Conservation (phyloP, 2,888 invertebrate species). For the Horisme vitalbata region DNA sequence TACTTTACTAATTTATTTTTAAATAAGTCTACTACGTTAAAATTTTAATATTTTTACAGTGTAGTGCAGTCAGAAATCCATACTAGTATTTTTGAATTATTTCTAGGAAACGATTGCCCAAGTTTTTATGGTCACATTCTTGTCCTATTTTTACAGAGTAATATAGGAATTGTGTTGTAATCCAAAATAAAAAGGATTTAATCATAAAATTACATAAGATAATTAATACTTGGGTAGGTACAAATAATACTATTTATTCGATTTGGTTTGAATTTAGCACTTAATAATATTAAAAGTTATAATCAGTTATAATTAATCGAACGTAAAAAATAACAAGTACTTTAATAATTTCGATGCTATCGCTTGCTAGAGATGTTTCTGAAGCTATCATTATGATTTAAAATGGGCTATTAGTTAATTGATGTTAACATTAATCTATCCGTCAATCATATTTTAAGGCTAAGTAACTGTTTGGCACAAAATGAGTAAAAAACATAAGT, state of each 20-base stretch:
- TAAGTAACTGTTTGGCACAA: constrained; percentile 13
- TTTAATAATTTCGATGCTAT: background rate
- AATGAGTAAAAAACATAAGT: background rate
- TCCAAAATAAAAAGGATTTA: no score
- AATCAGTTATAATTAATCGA: no score
- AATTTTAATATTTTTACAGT: no score
- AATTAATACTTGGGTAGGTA: no score
- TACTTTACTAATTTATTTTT: no score
- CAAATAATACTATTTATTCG: no score
- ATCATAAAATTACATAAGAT: no score
- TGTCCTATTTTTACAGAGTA: constrained; percentile 11
- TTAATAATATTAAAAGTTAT: no score
- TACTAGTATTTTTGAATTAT: constrained; percentile 13
- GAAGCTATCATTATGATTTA: background rate
- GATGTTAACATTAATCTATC: constrained; percentile 17
- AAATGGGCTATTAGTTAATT: constrained; percentile 9
- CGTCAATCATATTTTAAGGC: constrained; percentile 21
- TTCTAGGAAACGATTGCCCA: constrained; percentile 19
- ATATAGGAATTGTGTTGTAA: background rate
- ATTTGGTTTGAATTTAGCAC: no score
- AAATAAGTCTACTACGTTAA: no score
- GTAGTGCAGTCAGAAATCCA: background rate
- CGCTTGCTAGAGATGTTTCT: no score
- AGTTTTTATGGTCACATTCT: constrained; percentile 15
- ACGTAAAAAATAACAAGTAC: no score